Conservation (phyloP, 2,797 vertebrate species). For the Poecile montanus region DNA sequence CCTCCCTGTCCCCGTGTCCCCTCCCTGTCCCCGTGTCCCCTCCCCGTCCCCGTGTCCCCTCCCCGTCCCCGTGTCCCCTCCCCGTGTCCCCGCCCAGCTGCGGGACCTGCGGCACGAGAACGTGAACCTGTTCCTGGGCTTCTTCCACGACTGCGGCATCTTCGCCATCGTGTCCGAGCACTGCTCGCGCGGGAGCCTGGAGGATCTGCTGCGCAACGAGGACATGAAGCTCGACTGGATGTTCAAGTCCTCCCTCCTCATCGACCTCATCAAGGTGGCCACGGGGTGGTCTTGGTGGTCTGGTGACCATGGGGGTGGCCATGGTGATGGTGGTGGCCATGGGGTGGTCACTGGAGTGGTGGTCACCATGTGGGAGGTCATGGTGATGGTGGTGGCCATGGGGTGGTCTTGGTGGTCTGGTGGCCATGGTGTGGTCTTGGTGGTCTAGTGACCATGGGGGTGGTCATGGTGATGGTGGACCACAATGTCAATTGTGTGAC, state of each 20-base stretch:
- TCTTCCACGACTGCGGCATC: constrained; percentile 86
- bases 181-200: constrained; percentile 88
- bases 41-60: too few relatives aligned
- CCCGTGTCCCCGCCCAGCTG: constrained; percentile 73
- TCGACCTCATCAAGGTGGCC: constrained; percentile 90
- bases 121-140: constrained; percentile 88
- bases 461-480: too few relatives aligned
- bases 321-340: background rate
- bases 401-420: background rate
- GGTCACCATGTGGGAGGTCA: too few relatives aligned
- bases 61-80: background rate
- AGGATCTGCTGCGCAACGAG: constrained; percentile 87
- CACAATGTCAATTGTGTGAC: too few relatives aligned
- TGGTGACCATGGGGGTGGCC: too few relatives aligned
- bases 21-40: background rate
- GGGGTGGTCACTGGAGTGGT: background rate
- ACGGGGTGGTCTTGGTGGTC: fast-evolving
- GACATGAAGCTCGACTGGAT: constrained; percentile 98
- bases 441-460: too few relatives aligned
- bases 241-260: constrained; percentile 94
- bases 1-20: background rate
- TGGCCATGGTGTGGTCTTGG: too few relatives aligned
- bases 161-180: constrained; percentile 91
- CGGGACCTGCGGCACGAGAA: constrained; percentile 94
- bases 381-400: background rate